phyloP scores from a whole-genome alignment of 1,140 invertebrate genomes.

The Drosophila ananassae region DNA sequence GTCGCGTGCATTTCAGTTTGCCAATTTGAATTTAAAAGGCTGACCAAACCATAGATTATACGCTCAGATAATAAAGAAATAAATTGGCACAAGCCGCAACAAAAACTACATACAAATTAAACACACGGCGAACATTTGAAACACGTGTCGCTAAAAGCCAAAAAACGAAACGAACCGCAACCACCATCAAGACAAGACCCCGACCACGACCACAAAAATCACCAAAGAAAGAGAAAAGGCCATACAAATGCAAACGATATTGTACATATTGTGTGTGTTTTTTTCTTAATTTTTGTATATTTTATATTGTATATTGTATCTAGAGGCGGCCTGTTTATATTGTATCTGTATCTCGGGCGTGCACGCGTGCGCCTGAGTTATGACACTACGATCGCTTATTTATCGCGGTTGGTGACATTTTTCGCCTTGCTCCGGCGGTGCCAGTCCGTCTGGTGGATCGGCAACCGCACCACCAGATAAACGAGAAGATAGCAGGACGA shows the following conservation, averaged over 20 bases:
- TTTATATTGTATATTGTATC: slow-evolving; percentile 4
- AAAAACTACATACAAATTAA: slow-evolving; percentile 50
- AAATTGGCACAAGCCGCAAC: slow-evolving; percentile 70
- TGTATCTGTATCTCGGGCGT: slow-evolving; percentile 51
- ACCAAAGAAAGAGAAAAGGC: slow-evolving; percentile 57
- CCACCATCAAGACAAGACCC: slow-evolving; percentile 21
- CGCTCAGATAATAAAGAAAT: slow-evolving; percentile 77
- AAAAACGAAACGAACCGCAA: slow-evolving; percentile 29
- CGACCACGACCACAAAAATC: slow-evolving; percentile 12
- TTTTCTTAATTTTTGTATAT: background rate
- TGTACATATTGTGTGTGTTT: background rate
- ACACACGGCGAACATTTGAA: slow-evolving; percentile 68
- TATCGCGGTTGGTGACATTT: slow-evolving; percentile 58
- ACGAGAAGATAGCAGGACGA: slow-evolving; percentile 46
- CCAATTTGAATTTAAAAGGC: slow-evolving; percentile 82
- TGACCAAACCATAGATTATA: slow-evolving; percentile 74
- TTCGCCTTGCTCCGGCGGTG: slow-evolving; percentile 46
- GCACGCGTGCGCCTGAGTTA: slow-evolving; percentile 76
- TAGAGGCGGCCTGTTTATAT: slow-evolving; percentile 26
- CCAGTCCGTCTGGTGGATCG: slow-evolving; percentile 67
- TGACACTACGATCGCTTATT: slow-evolving; percentile 52
- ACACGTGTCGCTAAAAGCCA: slow-evolving; percentile 75
- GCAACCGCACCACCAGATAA: slow-evolving; percentile 2
- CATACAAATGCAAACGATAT: slow-evolving; percentile 58
- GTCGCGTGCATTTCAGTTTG: slow-evolving; percentile 75